A percentile compares a stretch with the other conserved stretches of the same genome.
phyloP scores from a whole-genome alignment of 1,140 invertebrate species.

The Myzus persicae region DNA sequence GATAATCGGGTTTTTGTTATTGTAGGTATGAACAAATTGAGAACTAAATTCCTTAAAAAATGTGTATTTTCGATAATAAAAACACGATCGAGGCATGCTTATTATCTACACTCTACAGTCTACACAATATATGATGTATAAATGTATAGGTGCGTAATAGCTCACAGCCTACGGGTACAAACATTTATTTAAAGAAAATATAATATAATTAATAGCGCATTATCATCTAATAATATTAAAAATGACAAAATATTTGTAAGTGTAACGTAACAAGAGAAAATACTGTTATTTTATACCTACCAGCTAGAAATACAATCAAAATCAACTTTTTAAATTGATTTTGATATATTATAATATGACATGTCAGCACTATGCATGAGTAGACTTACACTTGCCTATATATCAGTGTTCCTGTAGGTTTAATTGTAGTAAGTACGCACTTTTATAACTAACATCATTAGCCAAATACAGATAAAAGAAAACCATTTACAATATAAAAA shows the following conservation, averaged over 20 bases:
- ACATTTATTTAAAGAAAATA: constrained; percentile 35
- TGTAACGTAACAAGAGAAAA: not conserved
- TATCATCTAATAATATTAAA: not conserved
- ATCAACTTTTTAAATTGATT: constrained; percentile 26
- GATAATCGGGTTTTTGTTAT: not conserved
- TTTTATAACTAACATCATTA: constrained; percentile 15
- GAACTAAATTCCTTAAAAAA: constrained; percentile 30
- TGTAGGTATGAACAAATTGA: not conserved
- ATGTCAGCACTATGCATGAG: not conserved
- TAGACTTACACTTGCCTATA: not conserved
- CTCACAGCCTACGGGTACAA: not conserved
- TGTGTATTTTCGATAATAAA: not conserved
- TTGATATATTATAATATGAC: not conserved
- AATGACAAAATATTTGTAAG: not conserved
- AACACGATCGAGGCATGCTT: not conserved
- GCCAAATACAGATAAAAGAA: constrained; percentile 10
- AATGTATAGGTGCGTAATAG: not conserved
- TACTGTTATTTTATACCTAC: not conserved
- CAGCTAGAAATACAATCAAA: not conserved
- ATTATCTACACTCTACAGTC: not conserved
- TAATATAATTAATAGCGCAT: not conserved
- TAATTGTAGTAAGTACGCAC: not conserved
- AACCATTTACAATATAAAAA: not conserved
- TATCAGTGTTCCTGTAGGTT: not conserved
- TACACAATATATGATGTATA: not conserved